Base-by-base conservation (phyloP, 2,888 invertebrate species). In the Eremobia ochroleuca region DNA sequence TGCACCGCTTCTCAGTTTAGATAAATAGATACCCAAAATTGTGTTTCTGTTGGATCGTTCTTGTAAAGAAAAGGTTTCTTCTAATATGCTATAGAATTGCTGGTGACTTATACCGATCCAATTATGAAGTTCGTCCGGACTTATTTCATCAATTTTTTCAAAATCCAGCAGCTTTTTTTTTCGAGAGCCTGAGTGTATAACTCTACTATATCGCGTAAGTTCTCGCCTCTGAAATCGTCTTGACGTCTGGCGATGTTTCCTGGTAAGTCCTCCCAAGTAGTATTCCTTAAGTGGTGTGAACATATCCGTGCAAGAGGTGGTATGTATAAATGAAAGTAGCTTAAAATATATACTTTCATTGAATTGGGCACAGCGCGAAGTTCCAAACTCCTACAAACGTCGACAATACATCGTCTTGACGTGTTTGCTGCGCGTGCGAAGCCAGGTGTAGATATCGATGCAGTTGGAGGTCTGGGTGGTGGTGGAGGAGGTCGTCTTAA, bases 11-110 rank as follows among this genome's bases (percentile, higher is more conserved):
- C 66, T 67, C 49, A 67, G 43, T 67, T 67, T 67, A 67, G 46
- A 67, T 67, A 67, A 67, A 67, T 67, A 66, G 28, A 67, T 67
- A 49, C 46, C 49, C 49, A 67, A 67, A 31, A 67, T 67, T 49
- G 66, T 67, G 64, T 64, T 40, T 64, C 40, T 64, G 64, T 64
- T 64, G 64, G 62, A 49, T 52, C 52, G 52, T 68, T 68, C 52
- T 68, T 68, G 52, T 68, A 52, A 68, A 68, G 68, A 68, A 68
- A 52, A 52, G 52, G 68, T 68, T 68, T 68, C 34, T 52, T 68
- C 52, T 52, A 68, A 68, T 68, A 68, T 37, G 52, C 52, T 68
- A 68, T 68, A 52, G 68, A 37, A 52, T 68, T 68, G 68, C 37
- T 55, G 55, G 68, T 68, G 68, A 68, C 52, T 68, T 68, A 52